Evolutionary conservation across 1,140 invertebrate species (phyloP), one percentile per base, ranked within the genome.

Genomic region (Apis cerana): DNA sequence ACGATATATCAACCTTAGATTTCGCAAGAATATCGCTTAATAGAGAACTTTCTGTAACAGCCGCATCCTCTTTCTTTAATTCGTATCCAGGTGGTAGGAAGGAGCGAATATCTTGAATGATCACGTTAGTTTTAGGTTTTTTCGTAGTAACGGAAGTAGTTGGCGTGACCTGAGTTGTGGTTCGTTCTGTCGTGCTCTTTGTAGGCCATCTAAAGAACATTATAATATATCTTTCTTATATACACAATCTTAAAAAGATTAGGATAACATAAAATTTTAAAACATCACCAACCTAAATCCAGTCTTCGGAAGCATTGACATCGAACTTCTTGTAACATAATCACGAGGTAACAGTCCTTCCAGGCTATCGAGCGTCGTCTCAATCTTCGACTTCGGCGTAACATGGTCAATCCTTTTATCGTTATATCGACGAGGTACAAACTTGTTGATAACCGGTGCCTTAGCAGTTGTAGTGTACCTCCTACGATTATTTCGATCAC

Each of bases 21-120:
- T 95, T 95, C 3, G 85, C 82, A 10, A 94, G 72, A 64, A 92
- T 92, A 61, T 93, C 91, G 67, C 84, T 89, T 54, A 90, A 76
- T 33, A 88, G 83, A 0, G 92, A 90, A 76, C 91, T 94, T 75
- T 94, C 92, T 0, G 93, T 93, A 23, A 75, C 65, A 65, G 88
- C 62, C 0, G 78, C 71, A 23, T 92, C 88, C 82, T 93, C 90
- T 85, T 95, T 94, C 65, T 95, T 94, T 5, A 95, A 50, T 78
- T 96, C 96, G 69, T 94, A 96, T 9, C 95, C 96, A 84, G 96
- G 95, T 27, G 97, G 97, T 61, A 97, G 91, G 21, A 96, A 94
- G 13, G 95, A 93, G 50, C 94, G 95, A 76, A 96, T 94, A 86
- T 96, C 95, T 86, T 96, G 91, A 1, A 90, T 85, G 11, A 80